Conservation (phyloP, 2,797 vertebrate species). For the Eremophila alpestris region DNA sequence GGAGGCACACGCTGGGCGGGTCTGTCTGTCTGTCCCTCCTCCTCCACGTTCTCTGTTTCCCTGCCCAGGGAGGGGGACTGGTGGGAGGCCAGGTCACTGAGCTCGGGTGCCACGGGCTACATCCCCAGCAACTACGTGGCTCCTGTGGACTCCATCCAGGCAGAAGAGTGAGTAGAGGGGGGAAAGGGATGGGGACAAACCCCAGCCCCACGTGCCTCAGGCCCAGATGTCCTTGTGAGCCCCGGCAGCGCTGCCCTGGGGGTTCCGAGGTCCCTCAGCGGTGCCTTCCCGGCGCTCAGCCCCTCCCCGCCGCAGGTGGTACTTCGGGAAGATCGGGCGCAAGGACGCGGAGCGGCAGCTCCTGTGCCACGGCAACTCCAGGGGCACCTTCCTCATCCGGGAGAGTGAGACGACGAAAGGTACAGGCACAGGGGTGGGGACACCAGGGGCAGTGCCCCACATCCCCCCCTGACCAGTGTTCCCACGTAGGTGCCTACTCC, state of each 20-base stretch:
- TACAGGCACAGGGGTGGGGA: neutral
- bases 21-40: neutral
- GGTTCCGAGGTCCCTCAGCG: fast-evolving
- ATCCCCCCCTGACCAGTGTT: fast-evolving
- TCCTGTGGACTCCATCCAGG: conserved; percentile 95
- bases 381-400: conserved; percentile 93
- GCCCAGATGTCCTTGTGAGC: fast-evolving
- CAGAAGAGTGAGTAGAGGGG: conserved; percentile 88
- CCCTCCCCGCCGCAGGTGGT: conserved; percentile 81
- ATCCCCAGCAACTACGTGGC: conserved; percentile 98
- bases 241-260: fast-evolving
- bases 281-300: neutral
- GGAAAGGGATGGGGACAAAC: neutral
- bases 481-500: conserved; percentile 87
- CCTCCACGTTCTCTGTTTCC: neutral
- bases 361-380: conserved; percentile 83
- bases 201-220: fast-evolving
- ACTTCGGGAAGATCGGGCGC: conserved; percentile 96
- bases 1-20: neutral
- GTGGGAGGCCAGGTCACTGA: conserved; percentile 96
- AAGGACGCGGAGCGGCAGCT: conserved; percentile 95
- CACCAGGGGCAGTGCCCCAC: fast-evolving
- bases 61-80: conserved; percentile 91
- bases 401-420: conserved; percentile 98
- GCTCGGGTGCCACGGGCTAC: conserved; percentile 89